phyloP scores from a whole-genome alignment of 2,888 invertebrate genomes.

The Sphinx pinastri region DNA sequence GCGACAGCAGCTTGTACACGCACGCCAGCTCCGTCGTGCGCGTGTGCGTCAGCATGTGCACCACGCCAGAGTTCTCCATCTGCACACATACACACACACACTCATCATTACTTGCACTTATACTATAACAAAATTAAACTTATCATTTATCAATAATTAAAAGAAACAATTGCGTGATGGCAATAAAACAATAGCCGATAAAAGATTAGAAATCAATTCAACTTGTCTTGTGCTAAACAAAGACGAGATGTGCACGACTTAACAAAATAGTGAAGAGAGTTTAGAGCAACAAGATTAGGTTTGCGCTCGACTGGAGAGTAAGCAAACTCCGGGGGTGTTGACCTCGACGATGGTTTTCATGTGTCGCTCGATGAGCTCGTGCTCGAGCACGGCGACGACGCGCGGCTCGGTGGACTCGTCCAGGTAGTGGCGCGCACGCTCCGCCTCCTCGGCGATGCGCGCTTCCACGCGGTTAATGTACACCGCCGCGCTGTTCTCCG shows the following conservation, averaged over 20 bases:
- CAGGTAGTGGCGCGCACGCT: conserved; percentile 98
- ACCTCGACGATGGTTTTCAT: conserved; percentile 91
- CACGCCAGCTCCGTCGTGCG: conserved; percentile 98
- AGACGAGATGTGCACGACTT: too few relatives aligned
- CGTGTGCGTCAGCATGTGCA: conserved; percentile 98
- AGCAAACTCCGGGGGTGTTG: background rate
- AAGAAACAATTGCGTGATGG: too few relatives aligned
- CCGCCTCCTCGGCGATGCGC: conserved; percentile 98
- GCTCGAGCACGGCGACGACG: conserved; percentile 98
- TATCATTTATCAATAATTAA: too few relatives aligned
- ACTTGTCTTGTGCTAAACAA: too few relatives aligned
- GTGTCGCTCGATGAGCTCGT: conserved; percentile 98
- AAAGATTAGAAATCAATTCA: too few relatives aligned
- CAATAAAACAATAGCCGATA: too few relatives aligned
- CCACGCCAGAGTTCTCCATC: conserved; percentile 99
- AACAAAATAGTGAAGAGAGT: too few relatives aligned
- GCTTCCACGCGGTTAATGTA: conserved; percentile 99
- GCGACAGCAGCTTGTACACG: conserved; percentile 98
- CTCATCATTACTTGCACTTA: background rate
- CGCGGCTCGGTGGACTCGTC: conserved; percentile 98
- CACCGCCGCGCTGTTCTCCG: conserved; percentile 99
- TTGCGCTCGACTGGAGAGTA: too few relatives aligned
- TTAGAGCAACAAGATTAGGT: too few relatives aligned
- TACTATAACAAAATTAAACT: background rate
- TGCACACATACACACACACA: conserved; percentile 52